Base-by-base conservation (phyloP, 1,140 invertebrate genomes). In the Cryptotermes secundus region DNA sequence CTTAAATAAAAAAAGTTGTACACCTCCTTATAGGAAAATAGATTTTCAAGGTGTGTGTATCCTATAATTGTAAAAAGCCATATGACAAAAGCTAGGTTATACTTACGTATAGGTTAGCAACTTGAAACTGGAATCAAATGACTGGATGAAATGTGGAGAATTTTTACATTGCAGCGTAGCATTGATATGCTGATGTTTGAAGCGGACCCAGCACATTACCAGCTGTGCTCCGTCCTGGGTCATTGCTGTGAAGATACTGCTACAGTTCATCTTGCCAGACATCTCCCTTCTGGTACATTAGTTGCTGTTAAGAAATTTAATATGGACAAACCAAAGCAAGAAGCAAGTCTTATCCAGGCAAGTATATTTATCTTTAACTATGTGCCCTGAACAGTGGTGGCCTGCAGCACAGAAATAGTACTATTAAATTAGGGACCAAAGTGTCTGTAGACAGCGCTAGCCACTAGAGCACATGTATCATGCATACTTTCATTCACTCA, bases 251-350 rank as follows among this genome's bases (percentile, higher is more conserved):
- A 93, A 88, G 93, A 93, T 81, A 91, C 91, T 65, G 94, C 90
- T 72, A 90, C 92, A n/a, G 93, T 95, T 79, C 93, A 94, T 87
- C 91, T 95, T 80, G 95, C 93, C 24, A 90, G 92, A 86, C 94
- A 95, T 88, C 90, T 92, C 84, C 92, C 93, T n/a, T 93, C 92
- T 83, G 92, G 93, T 84, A 91, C 92, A 86, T 91, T 93, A 89
- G 92, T 96, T 81, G 94, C 95, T 36, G 90, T 96, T 31, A 96
- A 96, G 88, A 93, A 94, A 87, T 95, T 95, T 88, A 92, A 95
- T 87, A 90, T 96, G 87, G 96, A 96, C 86, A 93, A 92, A 87
- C 91, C 88, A 84, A 93, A 91, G 89, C 92, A 93, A 87, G 94
- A 93, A 86, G 90, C 93, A 34, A 91, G 91, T 87, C 91, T 93